These are phyloP conservation scores for Heliconius nattereri DNA, from an alignment of 1,140 invertebrate genomes.

Conservation along the genomic window DNA sequence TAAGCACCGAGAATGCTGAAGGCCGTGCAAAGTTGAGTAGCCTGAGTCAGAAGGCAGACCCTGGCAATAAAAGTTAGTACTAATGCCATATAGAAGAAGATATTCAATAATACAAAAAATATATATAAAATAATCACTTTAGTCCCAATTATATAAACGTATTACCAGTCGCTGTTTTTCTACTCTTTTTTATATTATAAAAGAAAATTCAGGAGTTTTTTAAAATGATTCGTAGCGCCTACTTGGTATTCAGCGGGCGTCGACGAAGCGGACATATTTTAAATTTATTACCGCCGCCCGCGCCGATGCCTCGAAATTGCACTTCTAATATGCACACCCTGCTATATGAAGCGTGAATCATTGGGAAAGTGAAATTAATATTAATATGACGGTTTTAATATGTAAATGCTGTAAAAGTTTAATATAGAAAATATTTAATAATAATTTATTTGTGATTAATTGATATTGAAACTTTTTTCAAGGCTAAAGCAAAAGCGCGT, in stretches of 20 bases:
- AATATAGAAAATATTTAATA: neutral
- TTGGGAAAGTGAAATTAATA: neutral
- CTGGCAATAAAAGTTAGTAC: too few relatives aligned
- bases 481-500: too few relatives aligned
- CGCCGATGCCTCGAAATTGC: slow-evolving; percentile 60
- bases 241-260: slow-evolving; percentile 60
- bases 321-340: slow-evolving; percentile 36
- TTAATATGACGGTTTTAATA: neutral
- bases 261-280: slow-evolving; percentile 63
- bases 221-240: slow-evolving; percentile 65
- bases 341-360: neutral
- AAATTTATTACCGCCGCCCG: slow-evolving; percentile 67
- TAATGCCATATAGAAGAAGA: too few relatives aligned
- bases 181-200: slow-evolving; percentile 12
- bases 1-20: too few relatives aligned
- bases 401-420: neutral
- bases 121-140: neutral
- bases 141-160: neutral
- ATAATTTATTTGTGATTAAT: neutral
- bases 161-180: neutral
- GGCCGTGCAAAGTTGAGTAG: too few relatives aligned
- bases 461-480: too few relatives aligned
- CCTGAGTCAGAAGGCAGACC: too few relatives aligned
- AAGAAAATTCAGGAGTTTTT: slow-evolving; percentile 44
- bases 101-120: neutral